A percentile compares a stretch with the other conserved stretches of the same genome.
Conservation (phyloP, 2,888 invertebrate species). For the Melinaea menophilus region DNA sequence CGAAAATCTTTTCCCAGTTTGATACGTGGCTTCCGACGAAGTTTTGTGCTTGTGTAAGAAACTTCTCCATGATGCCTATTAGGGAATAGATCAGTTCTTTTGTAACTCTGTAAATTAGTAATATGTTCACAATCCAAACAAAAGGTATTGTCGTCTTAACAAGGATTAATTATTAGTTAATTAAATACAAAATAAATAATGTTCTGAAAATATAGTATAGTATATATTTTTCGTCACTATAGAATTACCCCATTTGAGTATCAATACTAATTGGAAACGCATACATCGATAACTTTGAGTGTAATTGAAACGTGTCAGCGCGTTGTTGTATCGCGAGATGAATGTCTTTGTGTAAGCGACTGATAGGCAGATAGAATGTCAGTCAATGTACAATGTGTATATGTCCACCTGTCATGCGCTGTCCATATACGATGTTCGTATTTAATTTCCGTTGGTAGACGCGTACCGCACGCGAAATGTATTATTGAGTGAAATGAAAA, state of each 20-base stretch:
- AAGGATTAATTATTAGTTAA: too few species aligned
- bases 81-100: constrained; percentile 35
- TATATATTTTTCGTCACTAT: too few species aligned
- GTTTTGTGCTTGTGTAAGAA: constrained; percentile 49
- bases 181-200: not conserved
- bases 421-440: constrained; percentile 51
- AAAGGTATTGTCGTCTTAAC: not conserved
- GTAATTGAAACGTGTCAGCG: constrained; percentile 42
- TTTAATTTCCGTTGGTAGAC: constrained; percentile 62
- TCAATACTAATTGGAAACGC: constrained; percentile 16
- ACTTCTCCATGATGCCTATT: constrained; percentile 50
- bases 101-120: constrained; percentile 22
- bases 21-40: constrained; percentile 56
- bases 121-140: not conserved
- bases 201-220: too few species aligned
- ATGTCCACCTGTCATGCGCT: constrained; percentile 37
- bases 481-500: constrained; percentile 46
- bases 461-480: constrained; percentile 44
- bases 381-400: constrained; percentile 31
- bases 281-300: constrained; percentile 27
- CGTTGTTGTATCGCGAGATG: constrained; percentile 41
- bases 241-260: not conserved
- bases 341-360: constrained; percentile 52
- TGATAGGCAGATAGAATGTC: constrained; percentile 40
- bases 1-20: constrained; percentile 56